Conservation (phyloP, 2,797 vertebrate genomes). For the Amazona finschi region DNA sequence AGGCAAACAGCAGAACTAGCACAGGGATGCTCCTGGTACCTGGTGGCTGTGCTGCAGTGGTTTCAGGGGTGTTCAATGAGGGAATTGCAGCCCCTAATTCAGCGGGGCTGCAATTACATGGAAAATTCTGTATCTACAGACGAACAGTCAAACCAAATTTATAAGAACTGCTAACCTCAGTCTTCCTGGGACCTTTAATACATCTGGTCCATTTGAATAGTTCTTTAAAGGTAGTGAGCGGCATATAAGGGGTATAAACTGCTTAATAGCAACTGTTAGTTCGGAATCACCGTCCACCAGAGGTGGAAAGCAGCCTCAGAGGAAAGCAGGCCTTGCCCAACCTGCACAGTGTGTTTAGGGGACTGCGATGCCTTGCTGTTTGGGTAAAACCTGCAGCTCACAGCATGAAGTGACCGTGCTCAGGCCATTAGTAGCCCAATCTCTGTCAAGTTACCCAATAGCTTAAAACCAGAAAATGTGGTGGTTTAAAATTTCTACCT, state of each 20-base stretch:
- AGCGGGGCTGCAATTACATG: neutral
- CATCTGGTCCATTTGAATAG: neutral
- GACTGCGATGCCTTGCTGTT: neutral
- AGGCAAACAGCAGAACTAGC: neutral
- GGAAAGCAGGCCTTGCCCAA: neutral
- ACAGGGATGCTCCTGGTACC: fast-evolving
- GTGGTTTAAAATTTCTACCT: neutral
- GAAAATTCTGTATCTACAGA: neutral
- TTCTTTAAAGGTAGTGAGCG: neutral
- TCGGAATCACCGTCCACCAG: neutral
- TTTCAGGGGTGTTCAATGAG: neutral
- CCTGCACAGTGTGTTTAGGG: neutral
- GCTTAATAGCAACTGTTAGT: neutral
- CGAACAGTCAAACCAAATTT: neutral
- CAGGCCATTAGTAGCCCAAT: neutral
- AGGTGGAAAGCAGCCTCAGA: neutral
- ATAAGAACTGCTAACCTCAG: neutral
- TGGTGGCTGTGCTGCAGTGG: neutral
- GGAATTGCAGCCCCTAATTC: neutral
- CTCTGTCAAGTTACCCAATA: neutral
- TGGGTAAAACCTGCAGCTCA: neutral
- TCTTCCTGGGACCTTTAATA: neutral
- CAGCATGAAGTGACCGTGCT: neutral
- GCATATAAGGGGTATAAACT: neutral
- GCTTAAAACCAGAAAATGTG: neutral